A percentile compares a stretch with the other conserved stretches of the same genome.
phyloP scores from a whole-genome alignment of 2,797 vertebrate genomes.

The Acipenser oxyrinchus region DNA sequence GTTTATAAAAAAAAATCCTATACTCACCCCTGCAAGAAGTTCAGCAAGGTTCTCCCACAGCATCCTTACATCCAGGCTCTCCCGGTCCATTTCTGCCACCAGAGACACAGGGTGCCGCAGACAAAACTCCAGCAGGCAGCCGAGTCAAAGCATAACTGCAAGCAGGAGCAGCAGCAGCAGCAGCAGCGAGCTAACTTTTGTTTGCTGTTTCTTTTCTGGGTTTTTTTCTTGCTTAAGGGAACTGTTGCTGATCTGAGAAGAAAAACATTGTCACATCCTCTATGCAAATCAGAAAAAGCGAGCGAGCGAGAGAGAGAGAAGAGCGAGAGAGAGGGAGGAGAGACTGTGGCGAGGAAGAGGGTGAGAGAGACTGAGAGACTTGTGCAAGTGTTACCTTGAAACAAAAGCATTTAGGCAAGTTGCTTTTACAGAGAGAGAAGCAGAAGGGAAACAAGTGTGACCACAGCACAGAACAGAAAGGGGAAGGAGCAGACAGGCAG shows the following conservation, averaged over 20 bases:
- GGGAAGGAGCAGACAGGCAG: slow-evolving; percentile 12
- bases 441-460: neutral
- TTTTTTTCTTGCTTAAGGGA: slow-evolving; percentile 25
- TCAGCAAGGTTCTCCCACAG: neutral
- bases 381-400: slow-evolving; percentile 32
- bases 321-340: slow-evolving; percentile 9
- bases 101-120: neutral
- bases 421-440: slow-evolving; percentile 30
- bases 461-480: neutral
- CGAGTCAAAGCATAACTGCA: too few relatives aligned
- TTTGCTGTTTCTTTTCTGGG: slow-evolving; percentile 22
- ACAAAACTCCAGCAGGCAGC: neutral
- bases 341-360: slow-evolving; percentile 36
- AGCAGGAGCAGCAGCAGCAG: neutral
- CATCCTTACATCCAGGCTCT: neutral
- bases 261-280: slow-evolving; percentile 42
- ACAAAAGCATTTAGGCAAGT: slow-evolving; percentile 46
- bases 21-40: neutral
- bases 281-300: slow-evolving; percentile 56
- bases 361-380: slow-evolving; percentile 27
- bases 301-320: neutral
- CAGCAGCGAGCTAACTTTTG: too few relatives aligned
- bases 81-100: neutral
- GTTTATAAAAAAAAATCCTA: too few relatives aligned
- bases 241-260: slow-evolving; percentile 44